Conservation (phyloP, 1,140 invertebrate genomes). For the Aricia agestis region DNA sequence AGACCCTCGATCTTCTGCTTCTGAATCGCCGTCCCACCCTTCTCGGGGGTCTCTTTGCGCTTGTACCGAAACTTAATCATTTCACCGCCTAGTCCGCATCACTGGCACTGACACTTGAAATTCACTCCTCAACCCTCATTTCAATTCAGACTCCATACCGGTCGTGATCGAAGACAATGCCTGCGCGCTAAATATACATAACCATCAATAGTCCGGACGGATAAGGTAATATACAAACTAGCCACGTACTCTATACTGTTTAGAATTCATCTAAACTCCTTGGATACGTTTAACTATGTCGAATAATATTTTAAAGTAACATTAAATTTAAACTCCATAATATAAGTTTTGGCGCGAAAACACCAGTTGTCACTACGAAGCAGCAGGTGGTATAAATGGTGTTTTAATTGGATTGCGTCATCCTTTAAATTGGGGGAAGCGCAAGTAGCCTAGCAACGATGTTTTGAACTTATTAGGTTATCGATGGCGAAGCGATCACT, state of each 20-base stretch:
- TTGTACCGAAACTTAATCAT: slow-evolving; percentile 82
- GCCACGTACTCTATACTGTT: slow-evolving; percentile 56
- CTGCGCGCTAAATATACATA: slow-evolving; percentile 59
- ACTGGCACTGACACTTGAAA: slow-evolving; percentile 39
- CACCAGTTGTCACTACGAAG: slow-evolving; percentile 27
- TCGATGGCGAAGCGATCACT: slow-evolving; percentile 17
- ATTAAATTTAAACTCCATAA: slow-evolving; percentile 11
- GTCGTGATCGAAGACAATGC: slow-evolving; percentile 59
- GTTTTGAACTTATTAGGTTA: slow-evolving; percentile 16
- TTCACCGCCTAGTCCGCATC: slow-evolving; percentile 60
- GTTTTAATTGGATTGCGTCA: slow-evolving; percentile 36
- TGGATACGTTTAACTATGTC: slow-evolving; percentile 37
- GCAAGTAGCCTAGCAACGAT: slow-evolving; percentile 4
- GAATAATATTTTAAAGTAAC: background rate
- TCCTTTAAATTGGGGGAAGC: slow-evolving; percentile 30
- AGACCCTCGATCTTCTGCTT: slow-evolving; percentile 68
- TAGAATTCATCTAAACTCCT: slow-evolving; percentile 43
- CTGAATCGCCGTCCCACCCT: slow-evolving; percentile 60
- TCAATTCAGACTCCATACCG: slow-evolving; percentile 50
- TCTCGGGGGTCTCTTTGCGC: slow-evolving; percentile 74
- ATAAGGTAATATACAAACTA: slow-evolving; percentile 64
- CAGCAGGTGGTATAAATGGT: slow-evolving; percentile 49
- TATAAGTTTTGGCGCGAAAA: slow-evolving; percentile 50
- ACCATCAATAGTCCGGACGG: slow-evolving; percentile 44
- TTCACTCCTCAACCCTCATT: slow-evolving; percentile 45